Percentiles rank a stretch among this genome's conserved stretches.
These are phyloP conservation scores for Neoarius graeffei DNA, from an alignment of 2,113 vertebrate species.

Conservation along the genomic window DNA sequence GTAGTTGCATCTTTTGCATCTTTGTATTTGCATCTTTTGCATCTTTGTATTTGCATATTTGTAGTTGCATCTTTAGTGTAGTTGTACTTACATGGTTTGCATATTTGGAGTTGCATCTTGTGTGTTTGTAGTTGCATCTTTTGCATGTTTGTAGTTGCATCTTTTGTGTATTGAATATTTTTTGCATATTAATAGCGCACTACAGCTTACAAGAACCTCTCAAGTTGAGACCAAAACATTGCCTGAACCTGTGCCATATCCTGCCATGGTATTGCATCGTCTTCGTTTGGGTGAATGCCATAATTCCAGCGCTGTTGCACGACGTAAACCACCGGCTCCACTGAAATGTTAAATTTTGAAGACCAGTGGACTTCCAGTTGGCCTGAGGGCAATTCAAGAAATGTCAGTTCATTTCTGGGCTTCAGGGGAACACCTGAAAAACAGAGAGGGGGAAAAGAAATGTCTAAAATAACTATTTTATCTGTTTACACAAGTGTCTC, in stretches of 20 bases:
- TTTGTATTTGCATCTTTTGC: too few species aligned
- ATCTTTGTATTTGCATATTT: too few species aligned
- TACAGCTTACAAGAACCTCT: not conserved
- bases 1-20: too few species aligned
- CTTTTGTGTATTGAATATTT: not conserved
- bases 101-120: too few species aligned
- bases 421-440: conserved; percentile 89
- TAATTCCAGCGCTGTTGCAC: conserved; percentile 93
- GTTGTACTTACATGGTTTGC: too few species aligned
- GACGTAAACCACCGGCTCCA: conserved; percentile 92
- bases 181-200: not conserved
- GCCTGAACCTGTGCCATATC: conserved; percentile 84
- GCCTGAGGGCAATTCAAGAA: conserved; percentile 80
- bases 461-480: not conserved
- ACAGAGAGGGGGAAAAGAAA: conserved; percentile 43
- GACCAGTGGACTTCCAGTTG: conserved; percentile 92
- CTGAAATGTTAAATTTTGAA: conserved; percentile 93
- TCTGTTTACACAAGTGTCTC: not conserved
- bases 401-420: conserved; percentile 89
- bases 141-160: too few species aligned
- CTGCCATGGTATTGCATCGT: conserved; percentile 87
- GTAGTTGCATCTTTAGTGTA: too few species aligned
- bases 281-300: conserved; percentile 93
- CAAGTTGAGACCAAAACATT: too few species aligned
- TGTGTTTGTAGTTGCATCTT: too few species aligned